These are phyloP conservation scores for Steinernema feltiae DNA, from an alignment of 1,140 invertebrate species.

Conservation along the genomic window DNA sequence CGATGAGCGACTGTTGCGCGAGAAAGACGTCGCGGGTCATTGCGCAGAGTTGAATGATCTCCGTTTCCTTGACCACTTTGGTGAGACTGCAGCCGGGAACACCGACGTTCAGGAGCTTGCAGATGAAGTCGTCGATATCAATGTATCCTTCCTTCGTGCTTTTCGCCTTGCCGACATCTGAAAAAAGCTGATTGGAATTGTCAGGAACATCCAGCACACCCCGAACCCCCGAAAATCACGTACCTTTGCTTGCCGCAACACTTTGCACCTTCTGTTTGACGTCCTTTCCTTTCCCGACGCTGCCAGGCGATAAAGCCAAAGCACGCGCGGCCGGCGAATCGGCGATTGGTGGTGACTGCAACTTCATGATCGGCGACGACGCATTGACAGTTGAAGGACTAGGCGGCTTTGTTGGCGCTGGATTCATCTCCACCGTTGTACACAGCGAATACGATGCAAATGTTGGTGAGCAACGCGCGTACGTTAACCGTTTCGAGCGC, in stretches of 20 bases:
- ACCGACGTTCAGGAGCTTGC: slow-evolving; percentile 58
- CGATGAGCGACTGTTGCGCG: slow-evolving; percentile 63
- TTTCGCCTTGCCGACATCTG: neutral
- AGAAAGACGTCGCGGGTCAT: slow-evolving; percentile 62
- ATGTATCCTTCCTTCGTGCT: slow-evolving; percentile 44
- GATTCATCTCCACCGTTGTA: neutral
- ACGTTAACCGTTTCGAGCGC: too few species aligned
- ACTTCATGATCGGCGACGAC: too few species aligned
- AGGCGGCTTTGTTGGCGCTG: neutral
- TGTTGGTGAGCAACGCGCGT: neutral
- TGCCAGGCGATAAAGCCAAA: too few species aligned
- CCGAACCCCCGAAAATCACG: too few species aligned
- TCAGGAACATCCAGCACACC: neutral
- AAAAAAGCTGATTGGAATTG: neutral
- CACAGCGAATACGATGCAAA: neutral
- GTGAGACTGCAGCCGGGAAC: slow-evolving; percentile 42
- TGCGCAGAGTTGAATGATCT: slow-evolving; percentile 58
- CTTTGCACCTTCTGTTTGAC: too few species aligned
- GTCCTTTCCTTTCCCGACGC: too few species aligned
- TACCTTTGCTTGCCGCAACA: too few species aligned
- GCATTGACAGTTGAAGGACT: neutral
- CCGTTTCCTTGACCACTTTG: slow-evolving; percentile 20
- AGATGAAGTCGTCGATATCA: slow-evolving; percentile 51
- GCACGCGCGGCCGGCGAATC: too few species aligned
- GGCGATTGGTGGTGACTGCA: too few species aligned